Percentiles rank a stretch among this genome's conserved stretches.
These are phyloP conservation scores for Eurytoma adleriae DNA, from an alignment of 2,888 invertebrate genomes.

Conservation along the genomic window DNA sequence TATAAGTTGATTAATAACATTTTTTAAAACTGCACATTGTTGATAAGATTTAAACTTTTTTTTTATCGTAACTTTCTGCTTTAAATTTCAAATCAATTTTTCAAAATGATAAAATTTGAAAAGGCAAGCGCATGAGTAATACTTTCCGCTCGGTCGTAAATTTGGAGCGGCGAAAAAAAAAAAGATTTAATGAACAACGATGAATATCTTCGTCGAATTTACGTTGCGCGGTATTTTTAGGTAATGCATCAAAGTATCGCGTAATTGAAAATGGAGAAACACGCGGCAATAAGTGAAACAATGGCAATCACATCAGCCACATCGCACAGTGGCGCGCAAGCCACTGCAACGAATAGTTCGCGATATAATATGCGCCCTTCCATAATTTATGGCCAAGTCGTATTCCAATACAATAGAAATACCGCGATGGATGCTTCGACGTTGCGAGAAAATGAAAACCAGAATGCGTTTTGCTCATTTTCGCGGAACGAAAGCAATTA, in stretches of 20 bases:
- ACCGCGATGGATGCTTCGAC: constrained; percentile 43
- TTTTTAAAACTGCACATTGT: too few relatives aligned
- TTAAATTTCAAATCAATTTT: constrained; percentile 9
- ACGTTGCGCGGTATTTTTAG: constrained; percentile 15
- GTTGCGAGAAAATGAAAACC: constrained; percentile 45
- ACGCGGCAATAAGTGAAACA: constrained; percentile 64
- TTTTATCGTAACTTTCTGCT: too few relatives aligned
- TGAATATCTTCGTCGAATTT: constrained; percentile 16
- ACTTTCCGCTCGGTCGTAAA: too few relatives aligned
- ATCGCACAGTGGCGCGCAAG: constrained; percentile 58
- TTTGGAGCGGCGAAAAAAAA: neutral
- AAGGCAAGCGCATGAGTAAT: neutral
- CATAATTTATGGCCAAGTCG: constrained; percentile 70
- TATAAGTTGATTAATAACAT: too few relatives aligned
- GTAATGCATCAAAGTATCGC: constrained; percentile 45
- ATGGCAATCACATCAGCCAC: constrained; percentile 68
- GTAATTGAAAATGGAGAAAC: constrained; percentile 45
- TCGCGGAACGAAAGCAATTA: constrained; percentile 35
- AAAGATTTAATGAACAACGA: constrained; percentile 22
- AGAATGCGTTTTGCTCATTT: constrained; percentile 17
- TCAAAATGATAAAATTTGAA: neutral
- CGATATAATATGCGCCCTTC: constrained; percentile 69
- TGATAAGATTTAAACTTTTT: too few relatives aligned
- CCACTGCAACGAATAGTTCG: constrained; percentile 64
- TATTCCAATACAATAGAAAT: constrained; percentile 70